Base-by-base conservation (phyloP, 2,113 vertebrate species). In the Periophthalmus modestus region DNA sequence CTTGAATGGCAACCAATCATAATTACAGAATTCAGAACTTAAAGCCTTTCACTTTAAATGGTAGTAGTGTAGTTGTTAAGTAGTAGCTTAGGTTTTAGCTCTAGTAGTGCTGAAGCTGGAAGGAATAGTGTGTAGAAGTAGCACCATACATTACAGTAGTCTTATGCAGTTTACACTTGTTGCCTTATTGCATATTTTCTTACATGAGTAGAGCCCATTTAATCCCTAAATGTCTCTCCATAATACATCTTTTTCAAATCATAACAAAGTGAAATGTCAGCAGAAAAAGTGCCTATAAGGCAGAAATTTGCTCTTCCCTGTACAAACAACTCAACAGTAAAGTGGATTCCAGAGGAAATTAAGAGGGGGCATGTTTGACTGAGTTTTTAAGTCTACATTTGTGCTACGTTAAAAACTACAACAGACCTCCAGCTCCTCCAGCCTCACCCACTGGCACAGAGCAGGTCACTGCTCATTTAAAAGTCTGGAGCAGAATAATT, bases 331-430 rank as follows among this genome's bases (percentile, higher is more conserved):
- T 61, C 48, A 48, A 81, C 75, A 77, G 83, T 85, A 84, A 87
- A 85, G 80, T 83, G 82, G 50, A 89, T 86, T 88, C 86, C 86
- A 86, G 73, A 69, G 87, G 83, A 89, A 88, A 85, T 81, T 69
- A 89, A 68, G 62, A 85, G 71, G 73, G 71, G 72, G 33, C 61
- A 5, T 10, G 34, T 16, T 9, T 43, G 62, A 65, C 62, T 59
- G 23, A 33, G 57, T 59, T 5, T 63, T 7, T 12, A 18, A 19
- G 9, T n/a, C 7, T 59, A 59, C 58, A 18, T 62, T 34, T 62
- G 59, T 18, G 15, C 13, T 13, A 33, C 28, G 18, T 62, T 16
- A 18, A 18, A 15, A 15, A 62, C 28, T 18, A 62, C 59, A 33
- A 15, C 14, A 62, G 28, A 28, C 28, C 28, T 28, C 28, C 28